phyloP scores from a whole-genome alignment of 2,113 vertebrate genomes.

The Sigmodon hispidus region DNA sequence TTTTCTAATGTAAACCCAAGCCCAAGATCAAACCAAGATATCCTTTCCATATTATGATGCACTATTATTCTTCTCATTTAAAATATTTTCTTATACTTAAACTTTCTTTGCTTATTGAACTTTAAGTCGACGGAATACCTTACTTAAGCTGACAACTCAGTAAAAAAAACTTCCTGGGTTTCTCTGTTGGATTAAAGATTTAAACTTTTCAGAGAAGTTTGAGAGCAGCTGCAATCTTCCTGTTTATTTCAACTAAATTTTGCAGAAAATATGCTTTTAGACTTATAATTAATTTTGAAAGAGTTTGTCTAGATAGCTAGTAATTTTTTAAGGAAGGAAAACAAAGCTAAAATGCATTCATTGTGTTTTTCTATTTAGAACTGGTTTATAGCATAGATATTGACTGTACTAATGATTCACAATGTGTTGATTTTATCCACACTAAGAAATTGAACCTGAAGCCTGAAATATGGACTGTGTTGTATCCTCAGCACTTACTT shows the following conservation, averaged over 20 bases:
- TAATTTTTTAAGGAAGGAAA: not conserved
- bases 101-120: not conserved
- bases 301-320: not conserved
- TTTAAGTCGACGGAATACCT: not conserved
- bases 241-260: not conserved
- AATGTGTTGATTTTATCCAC: not conserved
- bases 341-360: not conserved
- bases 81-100: not conserved
- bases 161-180: not conserved
- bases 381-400: not conserved
- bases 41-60: constrained; percentile 41
- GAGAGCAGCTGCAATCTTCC: not conserved
- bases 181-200: not conserved
- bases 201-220: constrained; percentile 61
- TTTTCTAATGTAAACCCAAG: constrained; percentile 75
- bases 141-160: not conserved
- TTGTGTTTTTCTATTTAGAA: not conserved
- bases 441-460: not conserved
- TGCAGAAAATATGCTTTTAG: not conserved
- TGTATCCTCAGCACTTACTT: not conserved
- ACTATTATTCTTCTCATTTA: constrained; percentile 8
- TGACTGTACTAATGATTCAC: not conserved
- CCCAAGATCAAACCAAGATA: constrained; percentile 60
- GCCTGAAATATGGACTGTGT: not conserved
- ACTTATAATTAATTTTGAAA: not conserved